Percentiles rank a stretch among this genome's conserved stretches.
Evolutionary conservation across 53 echinoderm and acorn worm genomes (phyloP).

Genomic region (Holothuria scabra): DNA sequence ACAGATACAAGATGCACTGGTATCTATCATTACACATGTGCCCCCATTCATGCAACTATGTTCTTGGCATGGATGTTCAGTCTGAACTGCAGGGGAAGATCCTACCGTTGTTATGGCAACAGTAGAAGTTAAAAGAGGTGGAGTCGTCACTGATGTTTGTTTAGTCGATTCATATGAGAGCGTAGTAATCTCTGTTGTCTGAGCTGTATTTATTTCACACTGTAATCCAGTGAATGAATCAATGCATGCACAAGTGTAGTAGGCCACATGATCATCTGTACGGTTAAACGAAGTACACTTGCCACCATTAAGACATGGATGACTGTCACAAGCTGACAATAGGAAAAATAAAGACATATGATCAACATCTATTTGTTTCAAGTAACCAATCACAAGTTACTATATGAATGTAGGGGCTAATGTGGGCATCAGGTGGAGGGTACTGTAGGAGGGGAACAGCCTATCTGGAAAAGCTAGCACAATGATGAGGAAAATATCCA

Average conservation of each 20-base stretch:
- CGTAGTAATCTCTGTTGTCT: not conserved
- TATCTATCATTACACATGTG: conserved; percentile 44
- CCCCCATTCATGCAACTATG: conserved; percentile 68
- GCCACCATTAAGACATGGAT: conserved; percentile 77
- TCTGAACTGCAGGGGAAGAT: no score
- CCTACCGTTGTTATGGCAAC: no score
- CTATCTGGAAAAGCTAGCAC: no score
- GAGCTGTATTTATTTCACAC: conserved; percentile 70
- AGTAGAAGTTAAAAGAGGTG: not conserved
- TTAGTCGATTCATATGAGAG: not conserved
- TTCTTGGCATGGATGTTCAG: conserved; percentile 10
- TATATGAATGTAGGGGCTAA: no score
- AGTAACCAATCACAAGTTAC: no score
- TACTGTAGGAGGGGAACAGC: no score
- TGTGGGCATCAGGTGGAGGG: no score
- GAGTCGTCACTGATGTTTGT: not conserved
- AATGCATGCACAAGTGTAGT: conserved; percentile 60
- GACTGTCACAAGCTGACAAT: conserved; percentile 57
- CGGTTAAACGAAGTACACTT: conserved; percentile 44
- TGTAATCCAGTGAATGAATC: conserved; percentile 51
- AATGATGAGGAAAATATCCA: no score
- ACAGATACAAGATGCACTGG: conserved; percentile 51
- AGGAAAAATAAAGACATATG: no score
- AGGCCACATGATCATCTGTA: conserved; percentile 22
- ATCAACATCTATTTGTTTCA: no score